Evolutionary conservation across 2,888 invertebrate genomes (phyloP).

Genomic region (Mactromeris polynyma): DNA sequence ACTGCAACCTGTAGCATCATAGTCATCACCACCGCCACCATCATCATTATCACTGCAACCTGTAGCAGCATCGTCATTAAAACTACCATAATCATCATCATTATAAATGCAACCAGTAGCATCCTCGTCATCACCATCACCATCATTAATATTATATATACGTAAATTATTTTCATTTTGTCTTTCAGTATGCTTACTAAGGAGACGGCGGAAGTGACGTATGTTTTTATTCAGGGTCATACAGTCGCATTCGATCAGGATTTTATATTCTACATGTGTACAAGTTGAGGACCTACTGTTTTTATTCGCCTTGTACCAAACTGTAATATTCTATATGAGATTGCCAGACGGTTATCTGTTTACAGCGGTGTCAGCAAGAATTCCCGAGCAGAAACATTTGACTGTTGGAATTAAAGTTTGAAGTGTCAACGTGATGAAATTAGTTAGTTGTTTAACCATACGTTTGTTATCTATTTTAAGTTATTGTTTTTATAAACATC

Average conservation of each 20-base stretch:
- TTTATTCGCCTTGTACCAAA: background rate
- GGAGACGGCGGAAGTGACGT: background rate
- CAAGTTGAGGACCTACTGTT: background rate
- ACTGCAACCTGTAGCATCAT: background rate
- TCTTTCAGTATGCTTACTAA: background rate
- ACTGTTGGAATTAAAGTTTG: too few species aligned
- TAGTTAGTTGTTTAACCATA: too few species aligned
- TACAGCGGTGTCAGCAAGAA: too few species aligned
- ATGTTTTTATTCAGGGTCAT: background rate
- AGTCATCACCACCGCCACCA: background rate
- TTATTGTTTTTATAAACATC: too few species aligned
- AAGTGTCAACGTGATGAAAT: too few species aligned
- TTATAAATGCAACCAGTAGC: background rate
- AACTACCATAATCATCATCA: background rate
- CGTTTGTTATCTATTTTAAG: too few species aligned
- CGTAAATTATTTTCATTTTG: background rate
- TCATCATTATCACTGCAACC: background rate
- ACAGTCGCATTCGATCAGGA: background rate
- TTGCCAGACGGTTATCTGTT: background rate
- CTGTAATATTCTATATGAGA: background rate
- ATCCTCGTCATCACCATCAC: background rate
- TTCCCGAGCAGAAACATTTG: too few species aligned
- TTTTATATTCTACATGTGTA: background rate
- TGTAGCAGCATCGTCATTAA: background rate
- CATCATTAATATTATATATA: background rate